Evolutionary conservation across 2,888 invertebrate genomes (phyloP).

Genomic region (Hemicrepidius hirtus): DNA sequence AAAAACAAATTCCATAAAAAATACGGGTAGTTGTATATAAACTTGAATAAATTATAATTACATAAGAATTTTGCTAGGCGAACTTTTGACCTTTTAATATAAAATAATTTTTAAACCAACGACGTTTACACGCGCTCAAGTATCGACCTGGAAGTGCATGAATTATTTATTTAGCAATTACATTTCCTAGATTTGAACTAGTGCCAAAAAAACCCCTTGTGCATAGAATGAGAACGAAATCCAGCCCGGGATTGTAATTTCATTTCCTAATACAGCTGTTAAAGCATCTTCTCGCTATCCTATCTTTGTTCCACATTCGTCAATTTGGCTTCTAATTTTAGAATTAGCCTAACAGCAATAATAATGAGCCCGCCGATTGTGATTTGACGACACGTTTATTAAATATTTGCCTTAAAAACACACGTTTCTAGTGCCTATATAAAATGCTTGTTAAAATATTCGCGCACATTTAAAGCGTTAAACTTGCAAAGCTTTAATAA

Average conservation of each 20-base stretch:
- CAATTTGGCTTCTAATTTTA: background rate
- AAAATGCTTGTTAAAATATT: constrained; percentile 38
- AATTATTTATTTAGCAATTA: constrained; percentile 44
- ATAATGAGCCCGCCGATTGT: constrained; percentile 32
- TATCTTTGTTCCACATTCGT: background rate
- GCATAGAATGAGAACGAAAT: constrained; percentile 1
- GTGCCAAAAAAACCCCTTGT: constrained; percentile 45
- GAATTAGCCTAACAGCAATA: constrained; percentile 9
- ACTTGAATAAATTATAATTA: constrained; percentile 31
- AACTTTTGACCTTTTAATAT: constrained; percentile 39
- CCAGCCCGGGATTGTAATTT: constrained; percentile 7
- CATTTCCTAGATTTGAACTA: constrained; percentile 48
- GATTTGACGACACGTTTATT: constrained; percentile 47
- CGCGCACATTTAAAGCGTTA: constrained; percentile 26
- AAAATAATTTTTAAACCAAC: constrained; percentile 30
- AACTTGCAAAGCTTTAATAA: constrained; percentile 40
- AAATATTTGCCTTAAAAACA: constrained; percentile 46
- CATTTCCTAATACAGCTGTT: background rate
- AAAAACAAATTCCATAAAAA: constrained; percentile 33
- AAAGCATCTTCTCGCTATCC: background rate
- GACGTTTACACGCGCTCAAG: constrained; percentile 45
- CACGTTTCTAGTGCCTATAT: constrained; percentile 49
- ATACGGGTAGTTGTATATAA: constrained; percentile 45
- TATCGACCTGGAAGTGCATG: constrained; percentile 49
- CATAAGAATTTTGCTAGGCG: constrained; percentile 37